Percentiles rank a stretch among this genome's conserved stretches.
Conservation (phyloP, 2,113 vertebrate genomes). For the Eurypyga helias region DNA sequence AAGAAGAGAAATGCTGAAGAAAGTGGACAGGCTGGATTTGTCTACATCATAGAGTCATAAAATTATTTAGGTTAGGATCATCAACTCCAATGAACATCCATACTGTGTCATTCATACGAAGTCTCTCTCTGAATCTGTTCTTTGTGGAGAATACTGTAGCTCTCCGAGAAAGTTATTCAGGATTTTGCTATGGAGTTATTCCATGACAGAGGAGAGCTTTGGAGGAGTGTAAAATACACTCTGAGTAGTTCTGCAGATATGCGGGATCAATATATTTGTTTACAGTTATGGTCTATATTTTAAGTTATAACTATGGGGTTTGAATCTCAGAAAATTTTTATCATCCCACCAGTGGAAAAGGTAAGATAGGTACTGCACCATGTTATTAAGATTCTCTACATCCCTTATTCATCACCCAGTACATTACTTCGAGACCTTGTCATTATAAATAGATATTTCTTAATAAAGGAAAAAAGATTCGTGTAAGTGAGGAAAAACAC, state of each 20-base stretch:
- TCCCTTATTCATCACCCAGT: background rate
- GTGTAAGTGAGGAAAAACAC: background rate
- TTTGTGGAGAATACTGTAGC: background rate
- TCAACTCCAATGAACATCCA: too few relatives aligned
- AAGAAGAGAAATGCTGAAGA: background rate
- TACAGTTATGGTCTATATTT: background rate
- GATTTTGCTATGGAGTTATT: background rate
- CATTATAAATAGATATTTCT: background rate
- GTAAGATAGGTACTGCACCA: background rate
- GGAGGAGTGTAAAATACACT: background rate
- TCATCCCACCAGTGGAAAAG: background rate
- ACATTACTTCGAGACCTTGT: background rate
- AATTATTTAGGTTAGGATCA: too few relatives aligned
- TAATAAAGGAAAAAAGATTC: background rate
- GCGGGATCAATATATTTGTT: background rate
- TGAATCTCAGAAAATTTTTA: background rate
- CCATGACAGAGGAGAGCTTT: background rate
- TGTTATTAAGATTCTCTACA: background rate
- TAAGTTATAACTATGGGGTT: accelerated
- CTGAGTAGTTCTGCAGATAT: background rate
- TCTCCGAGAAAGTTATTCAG: background rate
- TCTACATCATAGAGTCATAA: too few relatives aligned
- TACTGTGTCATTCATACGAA: background rate
- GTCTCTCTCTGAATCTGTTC: background rate
- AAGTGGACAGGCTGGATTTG: background rate